Evolutionary conservation across 2,113 vertebrate species (phyloP).

Genomic region (Macrotis lagotis): DNA sequence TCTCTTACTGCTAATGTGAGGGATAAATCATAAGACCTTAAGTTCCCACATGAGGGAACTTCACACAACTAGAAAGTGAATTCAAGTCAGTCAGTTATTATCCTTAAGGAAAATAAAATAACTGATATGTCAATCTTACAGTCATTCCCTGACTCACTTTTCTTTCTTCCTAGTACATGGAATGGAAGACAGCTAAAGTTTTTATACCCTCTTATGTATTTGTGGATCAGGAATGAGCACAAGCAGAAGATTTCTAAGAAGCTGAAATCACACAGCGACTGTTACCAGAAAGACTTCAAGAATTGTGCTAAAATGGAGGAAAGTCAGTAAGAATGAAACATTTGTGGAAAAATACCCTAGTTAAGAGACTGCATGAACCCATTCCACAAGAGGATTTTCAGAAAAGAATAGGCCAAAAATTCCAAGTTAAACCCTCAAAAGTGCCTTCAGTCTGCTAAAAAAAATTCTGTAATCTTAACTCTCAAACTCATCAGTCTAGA

Average conservation of each 20-base stretch:
- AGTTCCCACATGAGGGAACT: conserved; percentile 43
- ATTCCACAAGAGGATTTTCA: conserved; percentile 4
- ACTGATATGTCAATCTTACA: conserved; percentile 29
- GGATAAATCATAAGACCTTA: background rate
- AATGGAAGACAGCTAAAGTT: conserved; percentile 51
- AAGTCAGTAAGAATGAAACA: conserved; percentile 5
- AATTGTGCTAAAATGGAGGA: conserved; percentile 8
- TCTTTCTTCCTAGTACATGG: conserved; percentile 63
- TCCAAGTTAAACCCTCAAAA: conserved; percentile 26
- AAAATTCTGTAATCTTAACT: conserved; percentile 43
- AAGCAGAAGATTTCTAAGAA: conserved; percentile 46
- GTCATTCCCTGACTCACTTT: conserved; percentile 61
- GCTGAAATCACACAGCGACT: conserved; percentile 35
- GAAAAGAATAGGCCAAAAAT: conserved; percentile 48
- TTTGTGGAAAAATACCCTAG: conserved; percentile 23
- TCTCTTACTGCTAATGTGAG: conserved; percentile 7
- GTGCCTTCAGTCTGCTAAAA: conserved; percentile 40
- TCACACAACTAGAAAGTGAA: conserved; percentile 11
- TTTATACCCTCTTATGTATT: conserved; percentile 60
- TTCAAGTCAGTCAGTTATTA: background rate
- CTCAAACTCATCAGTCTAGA: conserved; percentile 47
- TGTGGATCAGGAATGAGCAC: conserved; percentile 58
- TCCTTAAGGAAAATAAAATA: conserved; percentile 26
- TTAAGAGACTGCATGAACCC: background rate
- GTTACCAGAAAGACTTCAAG: conserved; percentile 34